phyloP scores from a whole-genome alignment of 2,888 invertebrate genomes.

The Stenodera caucasica region DNA sequence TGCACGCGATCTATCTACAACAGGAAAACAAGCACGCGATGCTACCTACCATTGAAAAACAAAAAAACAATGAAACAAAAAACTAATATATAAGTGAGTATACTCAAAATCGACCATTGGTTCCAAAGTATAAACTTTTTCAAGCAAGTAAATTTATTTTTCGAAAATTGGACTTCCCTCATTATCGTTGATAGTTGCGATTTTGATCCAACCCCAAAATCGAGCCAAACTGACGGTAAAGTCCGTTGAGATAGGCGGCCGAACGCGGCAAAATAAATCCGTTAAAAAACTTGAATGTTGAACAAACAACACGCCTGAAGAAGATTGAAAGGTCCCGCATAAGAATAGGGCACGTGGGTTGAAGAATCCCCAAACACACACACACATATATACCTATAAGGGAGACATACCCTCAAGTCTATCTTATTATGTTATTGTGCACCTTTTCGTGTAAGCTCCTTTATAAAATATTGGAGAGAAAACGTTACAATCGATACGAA shows the following conservation, averaged over 20 bases:
- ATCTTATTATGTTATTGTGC: slow-evolving; percentile 50
- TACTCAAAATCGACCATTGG: slow-evolving; percentile 1
- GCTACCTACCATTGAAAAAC: background rate
- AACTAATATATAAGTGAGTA: no score
- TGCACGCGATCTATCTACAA: slow-evolving; percentile 22
- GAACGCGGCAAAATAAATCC: slow-evolving; percentile 42
- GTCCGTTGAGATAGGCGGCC: slow-evolving; percentile 12
- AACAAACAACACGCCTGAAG: slow-evolving; percentile 40
- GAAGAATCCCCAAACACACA: slow-evolving; percentile 30
- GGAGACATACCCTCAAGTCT: slow-evolving; percentile 41
- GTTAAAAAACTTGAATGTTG: slow-evolving; percentile 45
- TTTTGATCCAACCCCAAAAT: no score
- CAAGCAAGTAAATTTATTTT: slow-evolving; percentile 8
- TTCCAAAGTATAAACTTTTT: slow-evolving; percentile 7
- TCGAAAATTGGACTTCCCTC: no score
- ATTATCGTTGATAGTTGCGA: no score
- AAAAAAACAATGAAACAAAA: background rate
- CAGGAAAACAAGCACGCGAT: slow-evolving; percentile 23
- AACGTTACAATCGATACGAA: slow-evolving; percentile 42
- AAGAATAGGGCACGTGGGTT: slow-evolving; percentile 54
- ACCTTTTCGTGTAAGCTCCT: slow-evolving; percentile 44
- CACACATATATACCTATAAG: slow-evolving; percentile 20
- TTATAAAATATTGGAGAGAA: slow-evolving; percentile 40
- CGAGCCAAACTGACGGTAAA: background rate
- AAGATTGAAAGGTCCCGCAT: slow-evolving; percentile 50